These are phyloP conservation scores for Nysson spinosus DNA, from an alignment of 2,888 invertebrate species.

Conservation along the genomic window DNA sequence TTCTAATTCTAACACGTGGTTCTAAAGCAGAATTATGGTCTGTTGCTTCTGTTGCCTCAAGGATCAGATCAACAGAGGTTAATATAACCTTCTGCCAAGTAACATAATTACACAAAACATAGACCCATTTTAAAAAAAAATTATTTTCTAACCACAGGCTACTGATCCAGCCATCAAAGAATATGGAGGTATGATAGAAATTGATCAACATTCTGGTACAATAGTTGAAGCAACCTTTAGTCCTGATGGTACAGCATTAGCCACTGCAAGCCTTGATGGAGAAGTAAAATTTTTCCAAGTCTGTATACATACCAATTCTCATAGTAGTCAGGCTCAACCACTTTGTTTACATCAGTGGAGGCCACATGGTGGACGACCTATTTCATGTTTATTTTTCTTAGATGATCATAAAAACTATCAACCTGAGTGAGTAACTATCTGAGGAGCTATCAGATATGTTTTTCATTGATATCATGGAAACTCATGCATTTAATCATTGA, in stretches of 20 bases:
- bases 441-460: no score
- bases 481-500: no score
- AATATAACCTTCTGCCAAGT: constrained; percentile 38
- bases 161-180: constrained; percentile 66
- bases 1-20: constrained; percentile 89
- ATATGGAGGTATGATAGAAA: constrained; percentile 77
- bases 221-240: constrained; percentile 94
- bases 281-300: constrained; percentile 95
- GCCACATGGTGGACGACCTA: constrained; percentile 92
- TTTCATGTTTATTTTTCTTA: constrained; percentile 94
- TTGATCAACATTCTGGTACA: constrained; percentile 81
- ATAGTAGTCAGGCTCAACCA: constrained; percentile 79
- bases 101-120: no score
- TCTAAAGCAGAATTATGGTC: constrained; percentile 80
- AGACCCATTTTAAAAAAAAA: no score
- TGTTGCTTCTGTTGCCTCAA: constrained; percentile 66
- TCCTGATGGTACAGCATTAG: constrained; percentile 96
- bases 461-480: no score
- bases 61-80: constrained; percentile 60
- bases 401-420: constrained; percentile 92
- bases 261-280: constrained; percentile 93
- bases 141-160: no score
- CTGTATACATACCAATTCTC: constrained; percentile 83
- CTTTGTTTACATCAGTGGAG: constrained; percentile 95
- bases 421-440: constrained; percentile 84